A percentile compares a stretch with the other conserved stretches of the same genome.
phyloP scores from a whole-genome alignment of 2,888 invertebrate species.

The Patella ulyssiponensis region DNA sequence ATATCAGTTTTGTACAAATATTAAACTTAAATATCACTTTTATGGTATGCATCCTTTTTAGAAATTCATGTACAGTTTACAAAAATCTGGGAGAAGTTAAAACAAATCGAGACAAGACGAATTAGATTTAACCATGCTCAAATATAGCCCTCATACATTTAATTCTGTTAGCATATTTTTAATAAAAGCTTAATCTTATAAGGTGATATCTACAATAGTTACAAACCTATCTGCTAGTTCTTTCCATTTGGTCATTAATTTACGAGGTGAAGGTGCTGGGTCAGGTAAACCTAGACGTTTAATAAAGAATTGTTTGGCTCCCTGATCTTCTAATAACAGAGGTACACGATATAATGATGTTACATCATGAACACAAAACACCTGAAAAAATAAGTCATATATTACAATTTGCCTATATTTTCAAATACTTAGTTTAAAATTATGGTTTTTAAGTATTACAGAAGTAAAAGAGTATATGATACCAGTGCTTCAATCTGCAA shows the following conservation, averaged over 20 bases:
- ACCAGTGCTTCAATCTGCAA: too few relatives aligned
- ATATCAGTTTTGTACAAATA: not conserved
- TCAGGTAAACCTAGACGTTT: constrained; percentile 82
- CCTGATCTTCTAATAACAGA: constrained; percentile 90
- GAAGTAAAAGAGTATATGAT: too few relatives aligned
- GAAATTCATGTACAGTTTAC: too few relatives aligned
- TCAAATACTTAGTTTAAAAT: not conserved
- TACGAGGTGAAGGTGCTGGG: constrained; percentile 77
- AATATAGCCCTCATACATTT: too few relatives aligned
- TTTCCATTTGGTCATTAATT: constrained; percentile 90
- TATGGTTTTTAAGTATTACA: too few relatives aligned
- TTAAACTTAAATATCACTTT: too few relatives aligned
- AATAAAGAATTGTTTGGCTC: constrained; percentile 87
- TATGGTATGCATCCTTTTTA: too few relatives aligned
- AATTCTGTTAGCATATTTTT: too few relatives aligned
- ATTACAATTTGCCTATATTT: constrained; percentile 28
- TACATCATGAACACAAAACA: constrained; percentile 94
- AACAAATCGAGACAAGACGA: too few relatives aligned
- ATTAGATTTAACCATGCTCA: too few relatives aligned
- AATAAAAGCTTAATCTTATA: too few relatives aligned
- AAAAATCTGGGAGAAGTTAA: not conserved
- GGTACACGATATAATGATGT: constrained; percentile 97
- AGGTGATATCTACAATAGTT: too few relatives aligned
- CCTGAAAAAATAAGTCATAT: constrained; percentile 74
- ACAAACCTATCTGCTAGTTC: constrained; percentile 83